phyloP scores from a whole-genome alignment of 2,797 vertebrate genomes.

The Rhinoraja longicauda region DNA sequence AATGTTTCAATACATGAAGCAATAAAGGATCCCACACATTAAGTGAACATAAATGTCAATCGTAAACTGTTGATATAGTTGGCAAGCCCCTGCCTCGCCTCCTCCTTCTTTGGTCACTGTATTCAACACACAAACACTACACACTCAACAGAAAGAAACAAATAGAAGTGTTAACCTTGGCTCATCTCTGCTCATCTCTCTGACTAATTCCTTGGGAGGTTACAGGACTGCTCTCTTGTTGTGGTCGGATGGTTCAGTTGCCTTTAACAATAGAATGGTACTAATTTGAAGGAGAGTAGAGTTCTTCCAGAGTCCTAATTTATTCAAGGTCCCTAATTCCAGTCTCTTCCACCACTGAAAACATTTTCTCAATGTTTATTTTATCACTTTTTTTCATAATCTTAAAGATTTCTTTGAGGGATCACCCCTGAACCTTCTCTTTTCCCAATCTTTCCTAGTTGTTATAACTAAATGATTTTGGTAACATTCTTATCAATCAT shows the following conservation, averaged over 20 bases:
- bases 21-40: neutral
- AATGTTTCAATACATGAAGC: neutral
- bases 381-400: neutral
- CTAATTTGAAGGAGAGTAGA: neutral
- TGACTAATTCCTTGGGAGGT: no score
- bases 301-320: neutral
- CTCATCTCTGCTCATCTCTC: no score
- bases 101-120: neutral
- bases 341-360: neutral
- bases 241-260: no score
- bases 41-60: neutral
- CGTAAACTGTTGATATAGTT: neutral
- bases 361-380: neutral
- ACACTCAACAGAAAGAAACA: neutral
- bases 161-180: neutral
- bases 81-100: neutral
- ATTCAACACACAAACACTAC: neutral
- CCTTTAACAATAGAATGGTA: neutral
- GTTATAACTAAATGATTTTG: neutral
- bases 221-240: no score
- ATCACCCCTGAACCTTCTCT: neutral
- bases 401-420: neutral
- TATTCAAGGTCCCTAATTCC: neutral
- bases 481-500: neutral
- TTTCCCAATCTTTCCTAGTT: neutral